These are phyloP conservation scores for Rhaphigaster nebulosa DNA, from an alignment of 2,888 invertebrate species.

Conservation along the genomic window DNA sequence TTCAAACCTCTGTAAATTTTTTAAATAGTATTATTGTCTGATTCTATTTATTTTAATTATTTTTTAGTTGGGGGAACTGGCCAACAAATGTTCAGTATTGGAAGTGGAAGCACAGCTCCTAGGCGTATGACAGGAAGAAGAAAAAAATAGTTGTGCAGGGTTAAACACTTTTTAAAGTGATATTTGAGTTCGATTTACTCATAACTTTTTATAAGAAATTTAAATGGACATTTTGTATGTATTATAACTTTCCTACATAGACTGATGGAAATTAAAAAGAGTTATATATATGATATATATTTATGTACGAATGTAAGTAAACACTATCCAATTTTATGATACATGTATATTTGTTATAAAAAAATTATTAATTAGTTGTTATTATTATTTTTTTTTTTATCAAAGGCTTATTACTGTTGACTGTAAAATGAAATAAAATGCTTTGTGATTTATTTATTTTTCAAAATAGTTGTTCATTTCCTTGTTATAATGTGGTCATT, in stretches of 20 bases:
- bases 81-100: slow-evolving; percentile 62
- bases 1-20: too few species aligned
- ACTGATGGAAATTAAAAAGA: slow-evolving; percentile 41
- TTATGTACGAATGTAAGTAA: slow-evolving; percentile 19
- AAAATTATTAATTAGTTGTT: slow-evolving; percentile 39
- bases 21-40: not conserved
- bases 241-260: slow-evolving; percentile 21
- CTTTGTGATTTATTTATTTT: slow-evolving; percentile 7
- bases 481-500: not conserved
- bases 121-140: slow-evolving; percentile 45
- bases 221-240: slow-evolving; percentile 9
- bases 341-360: slow-evolving; percentile 15
- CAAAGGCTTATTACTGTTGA: not conserved
- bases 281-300: slow-evolving; percentile 42
- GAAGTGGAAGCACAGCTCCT: slow-evolving; percentile 61
- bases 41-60: not conserved
- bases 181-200: not conserved
- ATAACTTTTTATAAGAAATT: not conserved
- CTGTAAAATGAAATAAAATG: slow-evolving; percentile 16
- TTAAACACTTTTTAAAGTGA: slow-evolving; percentile 47
- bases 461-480: not conserved
- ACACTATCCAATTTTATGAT: slow-evolving; percentile 11
- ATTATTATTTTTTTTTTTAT: not conserved
- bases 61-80: slow-evolving; percentile 57
- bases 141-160: slow-evolving; percentile 48